Conservation (phyloP, 2,113 vertebrate genomes). For the Bubalus kerabau region DNA sequence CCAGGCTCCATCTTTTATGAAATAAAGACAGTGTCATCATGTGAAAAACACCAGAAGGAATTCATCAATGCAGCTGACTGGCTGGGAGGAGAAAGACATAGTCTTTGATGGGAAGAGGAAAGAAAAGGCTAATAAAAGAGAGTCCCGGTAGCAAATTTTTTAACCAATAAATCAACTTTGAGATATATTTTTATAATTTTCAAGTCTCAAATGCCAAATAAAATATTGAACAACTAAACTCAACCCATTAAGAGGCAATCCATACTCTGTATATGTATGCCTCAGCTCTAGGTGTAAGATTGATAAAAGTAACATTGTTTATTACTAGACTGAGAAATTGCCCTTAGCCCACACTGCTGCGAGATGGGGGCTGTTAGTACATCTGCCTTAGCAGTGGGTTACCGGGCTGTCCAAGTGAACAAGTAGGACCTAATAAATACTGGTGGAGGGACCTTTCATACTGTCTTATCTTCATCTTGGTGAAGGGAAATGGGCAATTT, state of each 20-base stretch:
- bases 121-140: background rate
- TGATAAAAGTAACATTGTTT: slow-evolving; percentile 42
- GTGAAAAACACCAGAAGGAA: background rate
- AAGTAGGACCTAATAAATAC: background rate
- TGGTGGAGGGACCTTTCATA: slow-evolving; percentile 58
- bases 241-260: background rate
- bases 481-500: slow-evolving; percentile 10
- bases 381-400: background rate
- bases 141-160: background rate
- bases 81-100: background rate
- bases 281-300: background rate
- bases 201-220: background rate
- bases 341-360: background rate
- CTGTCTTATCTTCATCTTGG: slow-evolving; percentile 28
- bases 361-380: background rate
- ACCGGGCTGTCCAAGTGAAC: background rate
- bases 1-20: background rate
- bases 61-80: background rate
- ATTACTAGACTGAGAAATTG: background rate
- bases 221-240: background rate
- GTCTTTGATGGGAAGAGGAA: background rate
- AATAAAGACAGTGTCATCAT: background rate
- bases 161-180: background rate
- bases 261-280: background rate
- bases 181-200: background rate